Evolutionary conservation across 53 echinoderm and acorn worm species (phyloP).

Genomic region (Henricia sp.): DNA sequence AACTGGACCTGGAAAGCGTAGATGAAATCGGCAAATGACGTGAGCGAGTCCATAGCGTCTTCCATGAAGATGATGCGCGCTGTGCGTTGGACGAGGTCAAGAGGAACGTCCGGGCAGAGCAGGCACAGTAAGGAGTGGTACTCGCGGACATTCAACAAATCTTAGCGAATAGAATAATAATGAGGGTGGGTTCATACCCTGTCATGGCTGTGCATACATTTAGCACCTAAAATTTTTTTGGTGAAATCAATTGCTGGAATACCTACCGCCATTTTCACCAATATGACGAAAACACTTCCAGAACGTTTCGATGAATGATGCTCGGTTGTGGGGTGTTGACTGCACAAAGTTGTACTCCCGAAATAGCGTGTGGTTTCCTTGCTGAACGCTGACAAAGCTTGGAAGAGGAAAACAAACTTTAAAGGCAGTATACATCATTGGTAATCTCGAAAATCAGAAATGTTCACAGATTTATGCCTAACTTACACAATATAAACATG

Average conservation of each 20-base stretch:
- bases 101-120: slow-evolving; percentile 88
- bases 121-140: slow-evolving; percentile 93
- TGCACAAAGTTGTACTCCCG: slow-evolving; percentile 85
- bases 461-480: no score
- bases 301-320: slow-evolving; percentile 80
- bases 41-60: slow-evolving; percentile 94
- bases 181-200: no score
- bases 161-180: slow-evolving; percentile 40
- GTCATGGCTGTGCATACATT: not conserved
- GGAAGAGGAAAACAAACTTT: no score
- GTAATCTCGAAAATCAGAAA: no score
- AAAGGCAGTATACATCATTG: no score
- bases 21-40: slow-evolving; percentile 97
- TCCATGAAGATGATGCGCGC: slow-evolving; percentile 97
- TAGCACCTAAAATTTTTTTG: not conserved
- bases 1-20: slow-evolving; percentile 96
- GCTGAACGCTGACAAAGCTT: slow-evolving; percentile 79
- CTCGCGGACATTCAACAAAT: slow-evolving; percentile 85
- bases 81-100: slow-evolving; percentile 87
- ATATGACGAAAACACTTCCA: slow-evolving; percentile 92
- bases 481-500: no score
- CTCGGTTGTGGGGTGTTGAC: slow-evolving; percentile 87
- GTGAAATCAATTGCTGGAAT: not conserved
- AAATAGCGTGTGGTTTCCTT: slow-evolving; percentile 84
- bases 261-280: slow-evolving; percentile 91